phyloP scores from a whole-genome alignment of 2,797 vertebrate genomes.

The Myotis vivesi region DNA sequence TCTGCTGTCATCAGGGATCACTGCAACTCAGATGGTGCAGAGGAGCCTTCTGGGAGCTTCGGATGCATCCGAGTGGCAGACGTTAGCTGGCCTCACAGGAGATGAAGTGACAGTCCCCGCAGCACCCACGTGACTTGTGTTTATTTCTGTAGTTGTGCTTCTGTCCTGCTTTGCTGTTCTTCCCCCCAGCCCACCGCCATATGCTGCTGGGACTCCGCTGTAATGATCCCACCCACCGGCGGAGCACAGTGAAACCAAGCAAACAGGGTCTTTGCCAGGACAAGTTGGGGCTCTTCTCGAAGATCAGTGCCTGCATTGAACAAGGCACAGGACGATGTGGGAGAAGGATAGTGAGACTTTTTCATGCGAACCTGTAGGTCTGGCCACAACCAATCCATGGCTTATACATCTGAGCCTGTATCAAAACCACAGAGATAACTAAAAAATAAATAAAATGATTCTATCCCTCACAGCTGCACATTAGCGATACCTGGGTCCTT shows the following conservation, averaged over 20 bases:
- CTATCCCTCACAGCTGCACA: background rate
- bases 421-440: background rate
- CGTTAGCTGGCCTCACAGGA: constrained; percentile 82
- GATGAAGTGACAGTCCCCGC: constrained; percentile 74
- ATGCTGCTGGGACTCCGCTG: constrained; percentile 72
- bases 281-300: background rate
- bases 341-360: background rate
- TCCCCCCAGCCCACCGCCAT: constrained; percentile 57
- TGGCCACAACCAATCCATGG: background rate
- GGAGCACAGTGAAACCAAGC: constrained; percentile 41
- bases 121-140: constrained; percentile 79
- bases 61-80: constrained; percentile 64
- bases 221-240: constrained; percentile 60
- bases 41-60: constrained; percentile 71
- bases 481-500: background rate
- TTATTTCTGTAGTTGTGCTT: constrained; percentile 76
- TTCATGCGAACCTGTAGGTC: background rate
- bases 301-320: background rate
- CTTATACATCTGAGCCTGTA: background rate
- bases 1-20: constrained; percentile 30
- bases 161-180: constrained; percentile 66
- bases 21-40: constrained; percentile 76
- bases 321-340: background rate
- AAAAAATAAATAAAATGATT: background rate
- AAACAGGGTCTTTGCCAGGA: background rate